Conservation (phyloP, 2,888 invertebrate genomes). For the Catonia carolina region DNA sequence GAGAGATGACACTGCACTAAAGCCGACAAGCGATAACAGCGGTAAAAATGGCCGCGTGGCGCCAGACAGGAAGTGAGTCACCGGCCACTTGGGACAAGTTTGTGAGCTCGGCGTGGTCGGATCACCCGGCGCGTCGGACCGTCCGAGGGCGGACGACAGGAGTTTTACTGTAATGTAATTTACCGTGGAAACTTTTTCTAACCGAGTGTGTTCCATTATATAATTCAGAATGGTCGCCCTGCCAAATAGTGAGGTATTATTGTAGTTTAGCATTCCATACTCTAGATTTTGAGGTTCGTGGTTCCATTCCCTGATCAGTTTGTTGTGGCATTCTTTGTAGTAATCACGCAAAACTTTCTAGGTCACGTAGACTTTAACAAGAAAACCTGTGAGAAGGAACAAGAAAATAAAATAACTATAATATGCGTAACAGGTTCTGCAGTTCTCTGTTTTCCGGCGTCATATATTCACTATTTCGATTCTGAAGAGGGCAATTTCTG, state of each 20-base stretch:
- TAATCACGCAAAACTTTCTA: not conserved
- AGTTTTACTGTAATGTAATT: not conserved
- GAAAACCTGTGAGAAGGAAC: not conserved
- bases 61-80: not conserved
- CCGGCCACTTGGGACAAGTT: not conserved
- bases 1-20: not conserved
- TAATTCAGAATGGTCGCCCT: too few relatives aligned
- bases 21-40: too few relatives aligned
- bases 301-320: slow-evolving; percentile 2
- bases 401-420: slow-evolving; percentile 9
- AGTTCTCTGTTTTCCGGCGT: not conserved
- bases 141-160: not conserved
- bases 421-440: not conserved
- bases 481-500: too few relatives aligned
- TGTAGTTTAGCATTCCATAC: too few relatives aligned
- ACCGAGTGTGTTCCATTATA: too few relatives aligned
- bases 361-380: not conserved
- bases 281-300: slow-evolving; percentile 2
- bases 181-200: too few relatives aligned
- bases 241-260: too few relatives aligned
- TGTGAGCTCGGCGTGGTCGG: too few relatives aligned
- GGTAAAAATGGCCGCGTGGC: too few relatives aligned
- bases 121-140: not conserved
- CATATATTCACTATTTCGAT: too few relatives aligned
- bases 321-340: not conserved